Base-by-base conservation (phyloP, 2,888 invertebrate species). In the Drosophila greeni region DNA sequence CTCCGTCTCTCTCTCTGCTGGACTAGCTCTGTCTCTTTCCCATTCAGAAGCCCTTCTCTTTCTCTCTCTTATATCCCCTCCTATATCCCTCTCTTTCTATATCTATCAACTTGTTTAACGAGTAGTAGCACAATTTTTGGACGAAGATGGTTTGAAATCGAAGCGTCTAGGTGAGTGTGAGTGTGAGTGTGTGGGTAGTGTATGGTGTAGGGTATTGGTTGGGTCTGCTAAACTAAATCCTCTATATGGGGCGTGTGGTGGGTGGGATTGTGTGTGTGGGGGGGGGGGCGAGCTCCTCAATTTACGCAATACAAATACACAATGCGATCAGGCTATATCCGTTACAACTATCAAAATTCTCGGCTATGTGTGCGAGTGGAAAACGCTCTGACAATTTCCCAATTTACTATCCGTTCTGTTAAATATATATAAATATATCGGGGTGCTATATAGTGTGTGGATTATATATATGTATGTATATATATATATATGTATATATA, bases 141-240 rank as follows among this genome's bases (percentile, higher is more conserved):
- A 82, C 82, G 84, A 81, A 82, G 77, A 82, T 82, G 74, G 79
- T 82, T 81, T 81, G 78, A 80, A 81, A 75, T 76, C 73, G 78
- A 80, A 77, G 77, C 83, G 62, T 81, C 70, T 78, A 77, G 75
- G 62, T 72, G 49, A 20, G 60, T 66, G 49, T 31, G 33, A 34
- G 37, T 37, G 23, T 29, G 16, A 24, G 45, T 29, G 45, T 23
- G 5, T 16, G 39, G 6, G 43, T 18, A 43, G 16, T 43, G 42
- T 26, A 40, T 3, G 11, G 24, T 42, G 26, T 26, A 43, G 42
- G 26, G 33, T 11, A n/a, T 40, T 5, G 8, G n/a, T 42, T 67
- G 62, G 45, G 52, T 58, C 34, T 52, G 51, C 61, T 61, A 61
- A 59, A 61, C 61, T 60, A 61, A 42, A 60, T 61, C 61, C 61